These are phyloP conservation scores for Dioctria linearis DNA, from an alignment of 2,888 invertebrate genomes.

Conservation along the genomic window DNA sequence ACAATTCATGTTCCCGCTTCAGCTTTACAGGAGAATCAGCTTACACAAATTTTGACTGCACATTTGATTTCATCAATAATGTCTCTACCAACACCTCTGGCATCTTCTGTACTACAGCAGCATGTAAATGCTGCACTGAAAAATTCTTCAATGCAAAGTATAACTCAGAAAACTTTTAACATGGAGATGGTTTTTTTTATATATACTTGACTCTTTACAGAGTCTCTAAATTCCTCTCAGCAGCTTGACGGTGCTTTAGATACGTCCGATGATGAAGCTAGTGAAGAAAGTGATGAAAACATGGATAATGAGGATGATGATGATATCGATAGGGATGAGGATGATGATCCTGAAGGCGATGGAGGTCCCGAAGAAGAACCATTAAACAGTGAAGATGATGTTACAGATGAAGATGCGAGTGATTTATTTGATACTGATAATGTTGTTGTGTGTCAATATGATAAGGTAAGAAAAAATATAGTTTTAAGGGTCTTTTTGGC, in stretches of 20 bases:
- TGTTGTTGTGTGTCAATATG: constrained; percentile 99
- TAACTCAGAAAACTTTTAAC: constrained; percentile 7
- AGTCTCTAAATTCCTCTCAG: constrained; percentile 67
- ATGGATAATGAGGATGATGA: constrained; percentile 84
- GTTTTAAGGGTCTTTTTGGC: not conserved
- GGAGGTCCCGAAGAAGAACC: constrained; percentile 90
- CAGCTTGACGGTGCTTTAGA: constrained; percentile 79
- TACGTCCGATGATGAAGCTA: constrained; percentile 83
- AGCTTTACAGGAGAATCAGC: constrained; percentile 81
- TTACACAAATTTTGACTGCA: constrained; percentile 83
- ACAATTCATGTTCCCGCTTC: constrained; percentile 94
- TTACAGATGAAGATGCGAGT: constrained; percentile 94
- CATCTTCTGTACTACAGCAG: constrained; percentile 88
- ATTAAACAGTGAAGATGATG: constrained; percentile 96
- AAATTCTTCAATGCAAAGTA: constrained; percentile 72
- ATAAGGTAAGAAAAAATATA: constrained; percentile 79
- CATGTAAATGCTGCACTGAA: constrained; percentile 87
- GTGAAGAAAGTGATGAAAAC: constrained; percentile 82
- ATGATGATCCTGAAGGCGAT: constrained; percentile 76
- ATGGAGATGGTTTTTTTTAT: not conserved
- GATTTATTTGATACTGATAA: constrained; percentile 99
- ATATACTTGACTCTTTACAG: constrained; percentile 60
- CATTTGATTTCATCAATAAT: constrained; percentile 92
- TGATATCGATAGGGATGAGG: constrained; percentile 79
- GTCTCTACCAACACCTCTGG: constrained; percentile 86